phyloP scores from a whole-genome alignment of 2,797 vertebrate genomes.

The Bucorvus abyssinicus region DNA sequence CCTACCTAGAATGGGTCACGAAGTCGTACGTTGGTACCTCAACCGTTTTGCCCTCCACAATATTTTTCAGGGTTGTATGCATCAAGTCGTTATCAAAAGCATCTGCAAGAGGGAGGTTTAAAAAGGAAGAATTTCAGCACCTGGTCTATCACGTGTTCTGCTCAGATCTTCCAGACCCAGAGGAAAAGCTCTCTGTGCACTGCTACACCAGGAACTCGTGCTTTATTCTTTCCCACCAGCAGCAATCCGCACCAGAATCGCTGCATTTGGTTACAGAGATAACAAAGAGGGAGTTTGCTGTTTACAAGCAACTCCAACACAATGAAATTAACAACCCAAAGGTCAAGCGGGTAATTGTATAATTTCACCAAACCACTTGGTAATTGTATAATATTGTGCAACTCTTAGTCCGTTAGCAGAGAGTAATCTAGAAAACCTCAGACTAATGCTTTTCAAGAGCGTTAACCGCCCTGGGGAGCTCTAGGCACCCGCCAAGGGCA shows the following conservation, averaged over 20 bases:
- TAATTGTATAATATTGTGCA: neutral
- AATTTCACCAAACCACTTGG: neutral
- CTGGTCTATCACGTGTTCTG: neutral
- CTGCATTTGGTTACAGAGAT: neutral
- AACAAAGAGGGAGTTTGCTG: neutral
- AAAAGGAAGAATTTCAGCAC: neutral
- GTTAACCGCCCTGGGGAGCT: neutral
- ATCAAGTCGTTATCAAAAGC: conserved; percentile 96
- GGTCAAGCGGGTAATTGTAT: neutral
- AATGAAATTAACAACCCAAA: neutral
- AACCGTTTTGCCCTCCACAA: conserved; percentile 88
- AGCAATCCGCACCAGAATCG: neutral
- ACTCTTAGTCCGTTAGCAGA: neutral
- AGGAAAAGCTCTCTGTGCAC: neutral
- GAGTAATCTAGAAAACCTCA: neutral
- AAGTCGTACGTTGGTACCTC: conserved; percentile 95
- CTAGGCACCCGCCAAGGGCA: neutral
- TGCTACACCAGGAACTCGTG: neutral
- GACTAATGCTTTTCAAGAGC: neutral
- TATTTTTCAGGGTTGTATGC: conserved; percentile 89
- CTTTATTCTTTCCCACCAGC: neutral
- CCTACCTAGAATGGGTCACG: conserved; percentile 93
- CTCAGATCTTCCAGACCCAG: neutral
- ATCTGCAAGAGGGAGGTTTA: conserved; percentile 71
- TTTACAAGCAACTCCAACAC: neutral